Percentiles rank a stretch among this genome's conserved stretches.
Conservation (phyloP, 2,797 vertebrate species). For the Margarornis squamiger region DNA sequence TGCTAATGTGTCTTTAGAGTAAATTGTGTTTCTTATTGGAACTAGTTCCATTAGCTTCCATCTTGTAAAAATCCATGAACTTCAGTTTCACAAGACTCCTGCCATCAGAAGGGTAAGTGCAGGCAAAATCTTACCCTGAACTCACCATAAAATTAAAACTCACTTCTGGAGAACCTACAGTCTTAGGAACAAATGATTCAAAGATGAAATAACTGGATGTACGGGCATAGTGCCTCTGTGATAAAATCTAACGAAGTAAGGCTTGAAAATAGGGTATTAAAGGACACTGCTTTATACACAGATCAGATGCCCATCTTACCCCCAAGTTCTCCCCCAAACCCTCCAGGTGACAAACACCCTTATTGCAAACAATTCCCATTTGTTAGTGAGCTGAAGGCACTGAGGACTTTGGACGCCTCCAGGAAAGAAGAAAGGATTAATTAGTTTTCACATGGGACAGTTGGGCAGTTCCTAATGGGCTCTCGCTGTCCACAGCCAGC, state of each 20-base stretch:
- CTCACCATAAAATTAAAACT: background rate
- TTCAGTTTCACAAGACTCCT: background rate
- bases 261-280: background rate
- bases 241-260: background rate
- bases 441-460: background rate
- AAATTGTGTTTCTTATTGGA: background rate
- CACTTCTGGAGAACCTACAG: background rate
- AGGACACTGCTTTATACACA: background rate
- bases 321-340: background rate
- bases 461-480: background rate
- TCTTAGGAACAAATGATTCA: background rate
- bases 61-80: background rate
- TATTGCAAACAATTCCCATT: background rate
- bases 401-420: background rate
- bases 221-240: background rate
- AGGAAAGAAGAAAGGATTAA: background rate
- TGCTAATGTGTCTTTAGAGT: background rate
- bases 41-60: background rate
- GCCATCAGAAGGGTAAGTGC: background rate
- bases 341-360: background rate
- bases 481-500: background rate
- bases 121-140: background rate
- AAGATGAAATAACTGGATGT: background rate
- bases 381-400: background rate
- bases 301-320: background rate